These are phyloP conservation scores for Palythoa caribaeorum DNA, from an alignment of 92 coral and sea anemone species.

Conservation along the genomic window DNA sequence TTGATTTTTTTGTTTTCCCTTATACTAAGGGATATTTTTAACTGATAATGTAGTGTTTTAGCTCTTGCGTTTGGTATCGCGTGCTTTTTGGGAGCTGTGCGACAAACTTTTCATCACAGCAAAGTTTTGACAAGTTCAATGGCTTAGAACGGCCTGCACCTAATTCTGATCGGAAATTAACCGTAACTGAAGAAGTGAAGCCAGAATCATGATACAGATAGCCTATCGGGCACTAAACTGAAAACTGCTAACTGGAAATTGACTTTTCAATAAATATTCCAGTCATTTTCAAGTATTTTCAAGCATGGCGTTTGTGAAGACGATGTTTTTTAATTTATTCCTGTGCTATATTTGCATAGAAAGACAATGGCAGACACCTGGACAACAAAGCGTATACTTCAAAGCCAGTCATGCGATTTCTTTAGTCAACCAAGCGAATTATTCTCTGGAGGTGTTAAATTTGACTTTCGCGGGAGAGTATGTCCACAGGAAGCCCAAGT, in stretches of 20 bases:
- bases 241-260: conserved; percentile 9
- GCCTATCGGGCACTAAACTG: conserved; percentile 11
- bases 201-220: conserved; percentile 18
- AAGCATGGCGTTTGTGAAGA: conserved; percentile 7
- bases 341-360: conserved; percentile 7
- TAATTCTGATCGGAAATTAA: conserved; percentile 6
- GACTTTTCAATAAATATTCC: conserved; percentile 13
- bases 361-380: neutral
- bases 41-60: neutral
- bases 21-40: neutral
- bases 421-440: neutral
- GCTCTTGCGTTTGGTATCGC: conserved; percentile 6
- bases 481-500: conserved; percentile 23
- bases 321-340: conserved; percentile 1
- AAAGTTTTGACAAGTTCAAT: conserved; percentile 18
- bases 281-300: conserved; percentile 11
- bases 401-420: conserved; percentile 7
- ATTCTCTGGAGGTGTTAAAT: conserved; percentile 18
- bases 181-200: conserved; percentile 21
- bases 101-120: conserved; percentile 25
- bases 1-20: neutral
- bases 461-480: conserved; percentile 21
- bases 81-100: conserved; percentile 18
- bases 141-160: conserved; percentile 17
- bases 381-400: conserved; percentile 14